Percentiles rank a stretch among this genome's conserved stretches.
These are phyloP conservation scores for Baronia brevicornis DNA, from an alignment of 2,888 invertebrate species.

Conservation along the genomic window DNA sequence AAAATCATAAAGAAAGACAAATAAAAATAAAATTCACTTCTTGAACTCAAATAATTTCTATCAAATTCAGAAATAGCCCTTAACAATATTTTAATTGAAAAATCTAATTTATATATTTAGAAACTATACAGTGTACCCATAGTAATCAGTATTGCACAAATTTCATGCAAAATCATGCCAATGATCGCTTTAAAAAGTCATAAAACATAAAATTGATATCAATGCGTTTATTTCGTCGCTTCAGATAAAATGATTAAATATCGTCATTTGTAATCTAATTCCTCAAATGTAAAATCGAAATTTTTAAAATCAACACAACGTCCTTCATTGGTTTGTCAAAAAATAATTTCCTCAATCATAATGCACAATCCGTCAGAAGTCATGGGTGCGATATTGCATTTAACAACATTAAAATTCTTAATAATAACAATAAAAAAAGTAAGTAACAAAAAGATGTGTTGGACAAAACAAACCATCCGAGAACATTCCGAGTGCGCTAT, in stretches of 20 bases:
- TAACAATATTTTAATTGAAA: conserved; percentile 46
- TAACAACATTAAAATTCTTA: conserved; percentile 73
- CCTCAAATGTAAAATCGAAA: conserved; percentile 20
- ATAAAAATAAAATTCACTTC: conserved; percentile 33
- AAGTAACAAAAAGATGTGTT: conserved; percentile 64
- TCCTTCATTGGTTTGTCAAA: conserved; percentile 12
- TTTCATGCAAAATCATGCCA: conserved; percentile 61
- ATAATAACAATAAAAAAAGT: conserved; percentile 71
- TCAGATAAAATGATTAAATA: conserved; percentile 8
- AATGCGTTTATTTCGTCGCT: conserved; percentile 4
- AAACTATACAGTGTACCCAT: conserved; percentile 53
- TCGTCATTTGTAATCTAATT: conserved; percentile 12
- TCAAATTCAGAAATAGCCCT: conserved; percentile 43
- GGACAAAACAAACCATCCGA: conserved; percentile 64
- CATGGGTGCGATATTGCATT: conserved; percentile 50
- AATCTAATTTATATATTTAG: conserved; percentile 48
- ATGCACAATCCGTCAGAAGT: conserved; percentile 35
- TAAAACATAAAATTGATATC: conserved; percentile 7
- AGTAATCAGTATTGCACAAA: conserved; percentile 61
- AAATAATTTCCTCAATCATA: conserved; percentile 17
- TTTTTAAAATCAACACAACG: conserved; percentile 24
- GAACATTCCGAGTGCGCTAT: conserved; percentile 60
- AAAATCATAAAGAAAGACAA: conserved; percentile 24
- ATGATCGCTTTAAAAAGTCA: conserved; percentile 27
- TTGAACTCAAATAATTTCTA: conserved; percentile 26